Evolutionary conservation across 2,888 invertebrate species (phyloP), one percentile per base, ranked within the genome.

Genomic region (Coleophora deauratella): DNA sequence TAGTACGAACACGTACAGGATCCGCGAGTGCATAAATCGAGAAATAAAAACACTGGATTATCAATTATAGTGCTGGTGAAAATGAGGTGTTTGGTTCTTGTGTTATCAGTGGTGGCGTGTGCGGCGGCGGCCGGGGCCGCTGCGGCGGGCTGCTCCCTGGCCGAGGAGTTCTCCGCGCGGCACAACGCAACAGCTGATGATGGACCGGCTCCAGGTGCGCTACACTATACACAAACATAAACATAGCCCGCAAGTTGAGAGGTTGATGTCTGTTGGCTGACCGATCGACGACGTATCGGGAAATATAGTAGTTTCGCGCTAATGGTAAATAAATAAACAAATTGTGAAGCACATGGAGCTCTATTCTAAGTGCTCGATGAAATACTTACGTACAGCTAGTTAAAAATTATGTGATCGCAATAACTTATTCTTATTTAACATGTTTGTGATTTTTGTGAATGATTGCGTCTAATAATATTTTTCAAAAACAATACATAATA

Each of bases 131-230:
- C 62, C 30, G 60, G 56, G 33, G 72, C 62, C 42, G 66, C 65
- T 47, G 71, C 73, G 42, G 77, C 73, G n/a, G 57, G 65, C 47
- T 84, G 84, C 57, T 59, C 66, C 46, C 59, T 57, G 35, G 56
- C 79, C 41, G 69, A 75, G 50, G 72, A 73, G 55, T 81, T 77
- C 74, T 78, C 84, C 65, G 50, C 62, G 51, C 72, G 77, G 52
- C 76, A 80, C 67, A 82, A 84, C 62, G 67, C 69, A 67, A 72
- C 85, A 81, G 84, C 82, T 80, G 82, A 82, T 66, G 78, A 78
- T 57, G 72, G 63, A 62, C 62, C 71, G 44, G 69, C 70, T 64
- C 73, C 84, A 85, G 84, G 84, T 85, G 75, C 68, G 73, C 44
- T 43, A 42, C 49, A 45, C 42, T 52, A 52, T 64, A 64, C 66